A percentile compares a stretch with the other conserved stretches of the same genome.
Evolutionary conservation across 2,113 vertebrate genomes (phyloP).

Genomic region (Oreochromis tanganicae): DNA sequence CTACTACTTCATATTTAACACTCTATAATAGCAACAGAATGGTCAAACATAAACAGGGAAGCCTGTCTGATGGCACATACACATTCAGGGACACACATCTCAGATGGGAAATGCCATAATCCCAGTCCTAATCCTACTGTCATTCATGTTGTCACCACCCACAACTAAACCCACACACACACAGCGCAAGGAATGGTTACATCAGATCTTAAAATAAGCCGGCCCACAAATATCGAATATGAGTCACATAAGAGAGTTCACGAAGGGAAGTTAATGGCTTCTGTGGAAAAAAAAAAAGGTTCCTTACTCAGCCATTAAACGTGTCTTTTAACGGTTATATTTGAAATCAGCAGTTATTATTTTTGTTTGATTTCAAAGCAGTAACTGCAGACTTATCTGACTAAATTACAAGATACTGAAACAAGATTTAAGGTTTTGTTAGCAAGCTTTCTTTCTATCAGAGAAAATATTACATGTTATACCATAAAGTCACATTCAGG

Average conservation of each 20-base stretch:
- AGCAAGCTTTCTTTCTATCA: not conserved
- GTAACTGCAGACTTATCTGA: not conserved
- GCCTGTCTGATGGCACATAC: not conserved
- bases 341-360: not conserved
- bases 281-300: not conserved
- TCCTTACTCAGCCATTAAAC: not conserved
- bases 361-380: not conserved
- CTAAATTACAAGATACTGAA: not conserved
- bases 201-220: slow-evolving; percentile 24
- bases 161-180: not conserved
- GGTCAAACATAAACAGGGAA: not conserved
- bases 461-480: not conserved
- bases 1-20: not conserved
- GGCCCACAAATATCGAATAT: slow-evolving; percentile 1
- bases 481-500: not conserved
- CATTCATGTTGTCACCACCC: slow-evolving; percentile 14
- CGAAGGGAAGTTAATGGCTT: not conserved
- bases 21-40: not conserved
- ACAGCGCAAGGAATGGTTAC: not conserved
- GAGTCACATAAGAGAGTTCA: not conserved
- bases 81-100: not conserved
- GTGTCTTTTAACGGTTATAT: not conserved
- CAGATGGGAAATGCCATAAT: slow-evolving; percentile 4
- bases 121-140: not conserved
- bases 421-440: not conserved